phyloP scores from a whole-genome alignment of 2,888 invertebrate genomes.

The Drosophila prolongata region DNA sequence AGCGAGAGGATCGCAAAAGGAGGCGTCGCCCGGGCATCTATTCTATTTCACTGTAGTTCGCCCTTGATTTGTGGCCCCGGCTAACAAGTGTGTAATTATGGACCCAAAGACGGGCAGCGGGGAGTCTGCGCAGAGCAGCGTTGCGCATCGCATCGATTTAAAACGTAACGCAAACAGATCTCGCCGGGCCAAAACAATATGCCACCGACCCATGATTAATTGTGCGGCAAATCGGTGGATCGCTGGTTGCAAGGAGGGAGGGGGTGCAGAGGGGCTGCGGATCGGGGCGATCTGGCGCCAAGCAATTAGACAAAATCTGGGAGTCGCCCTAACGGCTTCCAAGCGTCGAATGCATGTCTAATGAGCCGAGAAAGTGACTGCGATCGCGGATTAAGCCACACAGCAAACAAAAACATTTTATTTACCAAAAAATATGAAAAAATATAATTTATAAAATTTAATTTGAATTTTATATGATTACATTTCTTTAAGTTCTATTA shows the following conservation, averaged over 20 bases:
- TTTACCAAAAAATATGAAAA: background rate
- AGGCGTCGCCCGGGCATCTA: conserved; percentile 68
- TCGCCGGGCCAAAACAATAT: conserved; percentile 36
- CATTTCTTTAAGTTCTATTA: too few species aligned
- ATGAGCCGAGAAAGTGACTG: conserved; percentile 75
- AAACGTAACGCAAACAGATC: conserved; percentile 72
- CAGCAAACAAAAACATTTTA: background rate
- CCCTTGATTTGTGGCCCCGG: conserved; percentile 79
- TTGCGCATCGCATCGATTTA: conserved; percentile 61
- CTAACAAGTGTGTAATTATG: conserved; percentile 82
- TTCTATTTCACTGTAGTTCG: conserved; percentile 17
- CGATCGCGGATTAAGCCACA: conserved; percentile 24
- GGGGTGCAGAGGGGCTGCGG: background rate
- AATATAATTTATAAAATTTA: background rate
- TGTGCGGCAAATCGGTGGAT: conserved; percentile 41
- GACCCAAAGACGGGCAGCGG: conserved; percentile 33
- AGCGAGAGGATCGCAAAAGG: conserved; percentile 30
- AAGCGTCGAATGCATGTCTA: conserved; percentile 70
- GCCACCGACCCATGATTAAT: conserved; percentile 64
- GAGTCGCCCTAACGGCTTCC: conserved; percentile 67
- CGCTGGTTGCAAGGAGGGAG: background rate
- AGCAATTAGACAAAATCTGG: conserved; percentile 70
- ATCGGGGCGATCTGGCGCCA: conserved; percentile 63
- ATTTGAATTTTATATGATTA: too few species aligned
- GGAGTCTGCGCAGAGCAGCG: conserved; percentile 32